Base-by-base conservation (phyloP, 2,888 invertebrate genomes). In the Xestia xanthographa region DNA sequence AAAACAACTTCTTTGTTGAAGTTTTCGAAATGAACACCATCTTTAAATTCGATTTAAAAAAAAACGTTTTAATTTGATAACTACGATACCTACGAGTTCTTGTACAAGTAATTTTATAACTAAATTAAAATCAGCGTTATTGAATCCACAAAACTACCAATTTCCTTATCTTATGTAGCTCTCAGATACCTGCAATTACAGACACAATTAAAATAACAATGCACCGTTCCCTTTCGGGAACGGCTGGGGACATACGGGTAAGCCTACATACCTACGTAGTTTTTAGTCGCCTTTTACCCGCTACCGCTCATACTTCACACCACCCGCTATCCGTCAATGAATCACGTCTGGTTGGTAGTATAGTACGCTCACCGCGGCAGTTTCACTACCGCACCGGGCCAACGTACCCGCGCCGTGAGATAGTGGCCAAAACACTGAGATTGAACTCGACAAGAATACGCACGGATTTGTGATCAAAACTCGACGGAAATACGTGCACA, bases 341-440 rank as follows among this genome's bases (percentile, higher is more conserved):
- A 89, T 89, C 89, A 90, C 86, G 63, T 43, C 45, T 56, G 43
- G 66, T 22, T 78, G 67, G 82, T 86, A 82, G 82, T 86, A 83
- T 86, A 82, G 82, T 86, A 83, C 88, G 75, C 72, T 77, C 74
- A 56, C 75, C 60, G 75, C 12, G 66, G 71, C 82, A 88, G 88
- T 88, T 88, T 87, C 88, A 89, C 88, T 87, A 86, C 79, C 78
- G 75, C 82, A 17, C 72, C 87, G 81, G 88, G 84, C 83, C 85
- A 85, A 85, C 58, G 86, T 72, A 86, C 89, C 66, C 86, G 86
- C 69, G 63, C 14, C 26, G 17, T 20, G 53, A 60, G 12, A 70
- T 66, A 75, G 62, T 75, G 14, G 66, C 63, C 75, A 66, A 68
- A 71, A 72, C 65, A 48, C 12, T 34, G 53, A 48, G 48, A 73